Percentiles rank a stretch among this genome's conserved stretches.
Conservation (phyloP, 2,113 vertebrate species). For the Machaerirhynchus nigripectus region DNA sequence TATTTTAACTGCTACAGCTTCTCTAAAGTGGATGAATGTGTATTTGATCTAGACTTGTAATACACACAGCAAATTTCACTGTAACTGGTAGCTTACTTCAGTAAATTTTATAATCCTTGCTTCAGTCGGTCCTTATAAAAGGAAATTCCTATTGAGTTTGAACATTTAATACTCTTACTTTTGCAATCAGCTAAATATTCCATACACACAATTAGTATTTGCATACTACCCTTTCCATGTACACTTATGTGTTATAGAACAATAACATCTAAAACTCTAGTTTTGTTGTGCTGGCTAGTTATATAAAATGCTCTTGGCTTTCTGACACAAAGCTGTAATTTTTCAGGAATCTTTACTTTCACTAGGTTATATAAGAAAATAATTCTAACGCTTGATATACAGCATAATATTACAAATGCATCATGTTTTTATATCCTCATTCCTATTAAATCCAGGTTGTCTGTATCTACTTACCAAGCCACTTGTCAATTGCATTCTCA, state of each 20-base stretch:
- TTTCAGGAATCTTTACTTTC: not conserved
- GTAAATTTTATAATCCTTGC: not conserved
- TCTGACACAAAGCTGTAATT: not conserved
- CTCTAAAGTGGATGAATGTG: not conserved
- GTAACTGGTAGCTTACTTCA: not conserved
- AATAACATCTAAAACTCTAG: not conserved
- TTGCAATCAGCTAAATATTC: not conserved
- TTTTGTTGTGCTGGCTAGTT: not conserved
- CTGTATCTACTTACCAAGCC: conserved; percentile 66
- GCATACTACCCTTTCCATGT: not conserved
- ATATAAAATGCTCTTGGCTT: not conserved
- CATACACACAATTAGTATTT: not conserved
- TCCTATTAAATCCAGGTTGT: not conserved
- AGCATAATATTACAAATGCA: not conserved
- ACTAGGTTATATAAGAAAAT: not conserved
- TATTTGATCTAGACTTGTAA: not conserved
- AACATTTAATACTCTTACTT: not conserved
- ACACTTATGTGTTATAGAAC: not conserved
- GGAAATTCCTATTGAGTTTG: not conserved
- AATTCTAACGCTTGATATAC: not conserved
- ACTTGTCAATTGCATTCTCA: conserved; percentile 80
- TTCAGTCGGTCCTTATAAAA: not conserved
- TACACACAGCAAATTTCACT: not conserved
- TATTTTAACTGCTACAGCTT: not conserved
- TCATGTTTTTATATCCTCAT: not conserved